Evolutionary conservation across 2,113 vertebrate species (phyloP), one percentile per base, ranked within the genome.

Genomic region (Saimiri boliviensis): DNA sequence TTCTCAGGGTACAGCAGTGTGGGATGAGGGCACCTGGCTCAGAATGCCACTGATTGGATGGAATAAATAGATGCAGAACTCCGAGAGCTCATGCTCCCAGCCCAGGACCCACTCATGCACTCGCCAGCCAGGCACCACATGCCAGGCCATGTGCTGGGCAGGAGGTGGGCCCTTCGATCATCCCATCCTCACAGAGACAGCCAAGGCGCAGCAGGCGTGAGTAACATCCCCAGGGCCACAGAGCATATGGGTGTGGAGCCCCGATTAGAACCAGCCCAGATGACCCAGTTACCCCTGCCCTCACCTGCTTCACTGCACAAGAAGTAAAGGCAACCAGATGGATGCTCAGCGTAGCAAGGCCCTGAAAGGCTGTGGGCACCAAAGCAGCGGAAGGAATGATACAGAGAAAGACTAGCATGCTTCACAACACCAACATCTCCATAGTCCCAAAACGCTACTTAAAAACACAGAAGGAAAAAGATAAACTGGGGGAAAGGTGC

Each of bases 51-150:
- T 35, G 27, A 79, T 2, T 79, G 30, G 45, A 49, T 5, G 2
- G 2, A 2, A 49, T 35, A 27, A 77, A 76, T 2, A n/a, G 66
- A 56, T 7, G 5, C 66, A 37, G 52, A 42, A 58, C 30, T 27
- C 66, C 49, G 12, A 35, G 35, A 27, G 63, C 8, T n/a, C 52
- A 73, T 14, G 6, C 37, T 16, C 66, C 66, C 30, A 19, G 58
- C 37, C 10, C 20, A 42, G 35, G 9, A 49, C 23, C 8, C 37
- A 13, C 8, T 8, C 49, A 17, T 20, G 16, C 17, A 30, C 37
- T 45, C 14, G 5, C 14, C 6, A 3, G 20, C 37, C 37, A 56
- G 9, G 30, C 30, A 40, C 14, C 63, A 2, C 1, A 5, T 6
- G 56, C 13, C 84, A n/a, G 32, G 63, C 58, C 40, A 40, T 5